A percentile compares a stretch with the other conserved stretches of the same genome.
Conservation (phyloP, 1,140 invertebrate species). For the Drosophila tropicalis region DNA sequence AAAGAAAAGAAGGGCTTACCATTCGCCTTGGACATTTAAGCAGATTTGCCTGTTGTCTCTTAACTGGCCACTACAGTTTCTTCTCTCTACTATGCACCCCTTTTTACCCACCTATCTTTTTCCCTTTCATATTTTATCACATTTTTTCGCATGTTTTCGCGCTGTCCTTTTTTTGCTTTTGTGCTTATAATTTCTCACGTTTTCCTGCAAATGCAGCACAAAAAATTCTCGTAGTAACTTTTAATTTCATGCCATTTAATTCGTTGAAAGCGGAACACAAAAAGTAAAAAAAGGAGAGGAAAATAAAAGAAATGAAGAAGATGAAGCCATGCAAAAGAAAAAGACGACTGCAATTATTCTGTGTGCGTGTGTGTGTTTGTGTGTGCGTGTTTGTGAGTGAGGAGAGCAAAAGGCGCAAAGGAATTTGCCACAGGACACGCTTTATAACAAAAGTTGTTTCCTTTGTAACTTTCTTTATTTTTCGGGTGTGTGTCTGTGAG, state of each 20-base stretch:
- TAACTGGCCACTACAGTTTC: slow-evolving; percentile 30
- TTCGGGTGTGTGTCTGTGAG: slow-evolving; percentile 1
- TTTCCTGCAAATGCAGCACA: slow-evolving; percentile 81
- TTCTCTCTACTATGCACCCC: slow-evolving; percentile 4
- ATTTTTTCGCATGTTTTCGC: slow-evolving; percentile 45
- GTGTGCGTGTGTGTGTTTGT: slow-evolving; percentile 28
- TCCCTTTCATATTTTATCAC: slow-evolving; percentile 72
- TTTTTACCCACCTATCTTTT: slow-evolving; percentile 13
- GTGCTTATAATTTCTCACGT: slow-evolving; percentile 81
- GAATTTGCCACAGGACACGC: slow-evolving; percentile 79
- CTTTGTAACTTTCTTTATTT: slow-evolving; percentile 65
- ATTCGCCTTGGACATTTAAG: slow-evolving; percentile 72
- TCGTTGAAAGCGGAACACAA: slow-evolving; percentile 71
- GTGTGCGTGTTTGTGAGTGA: slow-evolving; percentile 26
- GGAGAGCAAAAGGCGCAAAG: slow-evolving; percentile 33
- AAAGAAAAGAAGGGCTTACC: slow-evolving; percentile 67
- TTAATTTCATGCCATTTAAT: slow-evolving; percentile 82
- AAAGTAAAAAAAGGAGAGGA: slow-evolving; percentile 59
- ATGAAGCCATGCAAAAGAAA: slow-evolving; percentile 60
- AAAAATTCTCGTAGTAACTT: slow-evolving; percentile 78
- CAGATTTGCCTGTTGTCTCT: slow-evolving; percentile 75
- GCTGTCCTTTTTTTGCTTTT: slow-evolving; percentile 55
- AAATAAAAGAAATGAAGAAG: slow-evolving; percentile 65
- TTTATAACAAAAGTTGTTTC: slow-evolving; percentile 76
- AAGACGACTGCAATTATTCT: slow-evolving; percentile 55